These are phyloP conservation scores for Coracias cyanogaster DNA, from an alignment of 2,797 vertebrate species.

Conservation along the genomic window DNA sequence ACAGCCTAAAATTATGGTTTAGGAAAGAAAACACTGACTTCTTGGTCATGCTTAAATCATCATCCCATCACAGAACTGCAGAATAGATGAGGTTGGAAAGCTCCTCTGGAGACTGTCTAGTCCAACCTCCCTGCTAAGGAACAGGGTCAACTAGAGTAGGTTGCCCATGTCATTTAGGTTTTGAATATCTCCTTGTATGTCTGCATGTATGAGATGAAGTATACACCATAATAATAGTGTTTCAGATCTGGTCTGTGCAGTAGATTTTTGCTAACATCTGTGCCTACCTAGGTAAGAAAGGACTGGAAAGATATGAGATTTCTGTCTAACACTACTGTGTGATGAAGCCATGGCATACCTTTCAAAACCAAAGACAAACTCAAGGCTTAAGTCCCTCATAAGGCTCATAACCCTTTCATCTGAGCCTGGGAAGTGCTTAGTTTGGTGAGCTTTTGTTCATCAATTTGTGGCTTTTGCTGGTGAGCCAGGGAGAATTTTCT, in stretches of 20 bases:
- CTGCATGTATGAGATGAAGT: not conserved
- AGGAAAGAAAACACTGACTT: not conserved
- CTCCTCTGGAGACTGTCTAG: not conserved
- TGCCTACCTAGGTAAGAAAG: not conserved
- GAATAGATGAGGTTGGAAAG: not conserved
- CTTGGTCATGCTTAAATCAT: not conserved
- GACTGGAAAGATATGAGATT: not conserved
- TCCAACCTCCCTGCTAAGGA: not conserved
- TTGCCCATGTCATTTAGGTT: not conserved
- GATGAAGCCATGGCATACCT: not conserved
- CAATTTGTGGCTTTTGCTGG: not conserved
- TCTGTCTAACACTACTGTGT: not conserved
- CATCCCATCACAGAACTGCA: not conserved
- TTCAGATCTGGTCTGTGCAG: not conserved
- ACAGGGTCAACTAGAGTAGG: not conserved
- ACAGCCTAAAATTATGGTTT: not conserved
- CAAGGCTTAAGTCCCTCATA: not conserved
- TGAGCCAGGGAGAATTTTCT: not conserved
- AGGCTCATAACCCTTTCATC: not conserved
- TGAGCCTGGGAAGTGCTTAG: not conserved
- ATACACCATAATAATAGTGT: not conserved
- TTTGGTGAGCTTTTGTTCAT: not conserved
- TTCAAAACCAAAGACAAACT: not conserved
- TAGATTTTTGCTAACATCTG: not conserved
- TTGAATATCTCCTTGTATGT: not conserved